Base-by-base conservation (phyloP, 2,888 invertebrate genomes). In the Argyresthia goedartella region DNA sequence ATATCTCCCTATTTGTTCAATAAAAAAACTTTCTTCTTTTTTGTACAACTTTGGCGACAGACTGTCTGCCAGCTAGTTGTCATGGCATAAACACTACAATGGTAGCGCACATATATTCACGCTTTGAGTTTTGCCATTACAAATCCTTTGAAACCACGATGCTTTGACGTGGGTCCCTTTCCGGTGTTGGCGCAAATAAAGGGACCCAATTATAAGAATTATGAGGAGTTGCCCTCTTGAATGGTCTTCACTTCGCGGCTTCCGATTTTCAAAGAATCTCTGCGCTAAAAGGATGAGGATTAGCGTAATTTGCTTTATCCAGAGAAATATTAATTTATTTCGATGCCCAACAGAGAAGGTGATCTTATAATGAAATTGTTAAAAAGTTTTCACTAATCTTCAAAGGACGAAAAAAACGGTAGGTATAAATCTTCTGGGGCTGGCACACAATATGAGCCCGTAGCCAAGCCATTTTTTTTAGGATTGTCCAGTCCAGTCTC, bases 261-360 rank as follows among this genome's bases (percentile, higher is more conserved):
- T 81, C 84, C 81, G 80, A 79, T 73, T 76, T 80, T 77, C 75
- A 79, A 81, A 76, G 81, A 81, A 81, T 64, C 60, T 53, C 55
- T 13, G 7, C 35, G 15, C 51, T 66, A 68, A 67, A 69, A 71
- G 72, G 72, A 72, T 73, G 62, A 64, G 58, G 79, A 69, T 81
- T 75, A 80, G 59, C 63, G 14, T 73, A 69, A 80, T 80, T 54
- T 50, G 50, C 39, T 55, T 53, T 51, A 25, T 25, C 2, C 25
- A 25, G 25, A 25, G 2, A 25, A 25, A 25, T 25, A 25, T 53
- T 39, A 39, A 39, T 11, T 39, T 39, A n/a, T 11, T 39, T 39
- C 39, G 39, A 11, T 8, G 25, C 39, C n/a, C 39, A 39, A 39
- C 25, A 25, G 25, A 25, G 14, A 25, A 14, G 34, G 45, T 47